Base-by-base conservation (phyloP, 2,888 invertebrate genomes). In the Pterostichus madidus region DNA sequence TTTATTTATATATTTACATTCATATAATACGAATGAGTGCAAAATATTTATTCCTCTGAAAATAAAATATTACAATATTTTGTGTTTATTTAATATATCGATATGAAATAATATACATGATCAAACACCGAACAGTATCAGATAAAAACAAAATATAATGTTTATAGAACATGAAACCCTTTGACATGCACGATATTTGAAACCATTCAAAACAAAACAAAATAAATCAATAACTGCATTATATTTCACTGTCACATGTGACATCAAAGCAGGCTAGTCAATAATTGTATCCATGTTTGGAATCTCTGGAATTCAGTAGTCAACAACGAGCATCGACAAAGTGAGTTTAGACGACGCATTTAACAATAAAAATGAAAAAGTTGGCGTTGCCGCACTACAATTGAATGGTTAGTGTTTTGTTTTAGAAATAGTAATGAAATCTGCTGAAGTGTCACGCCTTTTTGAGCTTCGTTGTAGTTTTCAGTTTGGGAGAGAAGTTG, bases 141-240 rank as follows among this genome's bases (percentile, higher is more conserved):
- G 31, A 64, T 64, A n/a, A 64, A 64, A 64, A 64, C 64, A 32
- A 35, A 39, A 64, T 64, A 13, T 31, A 64, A 64, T 64, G 32
- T 64, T 64, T 64, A 6, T 64, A 10, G 13, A 64, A 64, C 31
- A 31, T 59, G 59, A 59, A 59, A 59, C 31, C 31, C 17, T 11
- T 59, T 64, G 11, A n/a, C 13, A 35, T 32, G 13, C 35, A 64
- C 32, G 64, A 35, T 35, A 64, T 64, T 64, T 32, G 35, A 64
- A 11, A 64, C 32, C 32, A 13, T 64, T 64, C 13, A 0, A 64
- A 64, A 49, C n/a, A 49, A n/a, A 49, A 49, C n/a, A 49, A 49
- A 13, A 49, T 49, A 11, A 49, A 49, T 49, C 49, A 49, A 49
- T 49, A 49, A 49, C 49, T 49, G 13, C 49, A 49, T 49, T 49